Evolutionary conservation across 2,888 invertebrate genomes (phyloP).

Genomic region (Ichneumon xanthorius): DNA sequence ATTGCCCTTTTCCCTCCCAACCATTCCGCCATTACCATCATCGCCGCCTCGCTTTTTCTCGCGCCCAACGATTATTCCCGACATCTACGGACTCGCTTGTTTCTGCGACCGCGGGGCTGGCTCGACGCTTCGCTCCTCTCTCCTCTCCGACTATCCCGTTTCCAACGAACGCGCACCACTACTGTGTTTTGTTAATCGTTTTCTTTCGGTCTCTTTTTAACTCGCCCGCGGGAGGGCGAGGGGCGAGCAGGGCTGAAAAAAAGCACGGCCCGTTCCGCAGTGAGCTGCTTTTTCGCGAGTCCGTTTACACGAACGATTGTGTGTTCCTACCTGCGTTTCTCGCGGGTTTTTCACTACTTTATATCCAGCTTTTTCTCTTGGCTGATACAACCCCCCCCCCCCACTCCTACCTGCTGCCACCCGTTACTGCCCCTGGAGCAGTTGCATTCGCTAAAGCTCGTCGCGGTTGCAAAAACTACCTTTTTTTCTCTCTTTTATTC

Average conservation of each 20-base stretch:
- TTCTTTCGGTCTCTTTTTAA: conserved; percentile 20
- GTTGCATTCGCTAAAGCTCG: conserved; percentile 58
- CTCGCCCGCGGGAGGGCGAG: conserved; percentile 5
- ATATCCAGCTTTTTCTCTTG: conserved; percentile 17
- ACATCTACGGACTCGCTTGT: not conserved
- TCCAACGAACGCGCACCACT: conserved; percentile 21
- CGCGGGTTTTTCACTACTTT: conserved; percentile 34
- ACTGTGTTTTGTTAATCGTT: conserved; percentile 5
- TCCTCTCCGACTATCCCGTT: conserved; percentile 38
- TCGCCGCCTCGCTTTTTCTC: conserved; percentile 21
- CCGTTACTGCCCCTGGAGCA: not conserved
- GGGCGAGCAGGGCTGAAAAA: not conserved
- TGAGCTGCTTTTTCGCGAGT: conserved; percentile 7
- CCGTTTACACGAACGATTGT: conserved; percentile 61
- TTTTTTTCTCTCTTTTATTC: conserved; percentile 3
- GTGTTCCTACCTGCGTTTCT: conserved; percentile 44
- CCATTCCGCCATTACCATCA: conserved; percentile 34
- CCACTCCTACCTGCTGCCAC: conserved; percentile 31
- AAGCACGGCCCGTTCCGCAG: not conserved
- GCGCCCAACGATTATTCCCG: conserved; percentile 16
- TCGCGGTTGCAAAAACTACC: conserved; percentile 32
- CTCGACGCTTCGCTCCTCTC: conserved; percentile 46
- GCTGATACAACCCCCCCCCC: not conserved
- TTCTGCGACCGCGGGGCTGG: not conserved
- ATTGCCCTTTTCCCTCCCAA: conserved; percentile 50